Percentiles rank a stretch among this genome's conserved stretches.
Conservation (phyloP, 2,888 invertebrate genomes). For the Rhodophaea formosa region DNA sequence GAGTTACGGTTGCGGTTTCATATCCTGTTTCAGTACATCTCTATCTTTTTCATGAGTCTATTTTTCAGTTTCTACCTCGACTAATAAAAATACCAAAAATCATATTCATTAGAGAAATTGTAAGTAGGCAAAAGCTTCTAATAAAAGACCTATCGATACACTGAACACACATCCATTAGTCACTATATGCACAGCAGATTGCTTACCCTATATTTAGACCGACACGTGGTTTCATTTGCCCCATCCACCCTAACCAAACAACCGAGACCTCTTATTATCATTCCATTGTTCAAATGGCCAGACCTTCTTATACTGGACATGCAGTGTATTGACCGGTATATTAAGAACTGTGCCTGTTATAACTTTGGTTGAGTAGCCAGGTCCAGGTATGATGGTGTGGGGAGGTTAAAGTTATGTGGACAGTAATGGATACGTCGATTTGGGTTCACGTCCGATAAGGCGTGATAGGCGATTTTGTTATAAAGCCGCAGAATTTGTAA, state of each 20-base stretch:
- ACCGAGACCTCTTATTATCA: background rate
- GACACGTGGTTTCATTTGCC: background rate
- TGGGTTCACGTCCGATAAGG: conserved; percentile 12
- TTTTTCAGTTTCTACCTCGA: no score
- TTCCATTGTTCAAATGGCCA: background rate
- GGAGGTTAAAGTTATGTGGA: conserved; percentile 3
- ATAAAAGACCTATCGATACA: background rate
- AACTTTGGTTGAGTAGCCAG: background rate
- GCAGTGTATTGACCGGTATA: background rate
- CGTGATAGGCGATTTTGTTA: conserved; percentile 5
- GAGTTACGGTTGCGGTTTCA: no score
- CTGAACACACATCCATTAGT: conserved; percentile 1
- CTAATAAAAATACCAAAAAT: no score
- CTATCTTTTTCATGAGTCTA: no score
- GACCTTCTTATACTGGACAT: background rate
- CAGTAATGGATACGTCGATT: conserved; percentile 15
- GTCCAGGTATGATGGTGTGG: background rate
- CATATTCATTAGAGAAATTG: no score
- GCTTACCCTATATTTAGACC: conserved; percentile 12
- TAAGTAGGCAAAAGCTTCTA: no score
- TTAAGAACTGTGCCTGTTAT: background rate
- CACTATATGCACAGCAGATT: conserved; percentile 2
- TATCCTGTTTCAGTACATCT: no score
- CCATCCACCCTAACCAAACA: background rate
- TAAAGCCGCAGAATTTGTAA: background rate